Base-by-base conservation (phyloP, 1,140 invertebrate species). In the Ips typographus region DNA sequence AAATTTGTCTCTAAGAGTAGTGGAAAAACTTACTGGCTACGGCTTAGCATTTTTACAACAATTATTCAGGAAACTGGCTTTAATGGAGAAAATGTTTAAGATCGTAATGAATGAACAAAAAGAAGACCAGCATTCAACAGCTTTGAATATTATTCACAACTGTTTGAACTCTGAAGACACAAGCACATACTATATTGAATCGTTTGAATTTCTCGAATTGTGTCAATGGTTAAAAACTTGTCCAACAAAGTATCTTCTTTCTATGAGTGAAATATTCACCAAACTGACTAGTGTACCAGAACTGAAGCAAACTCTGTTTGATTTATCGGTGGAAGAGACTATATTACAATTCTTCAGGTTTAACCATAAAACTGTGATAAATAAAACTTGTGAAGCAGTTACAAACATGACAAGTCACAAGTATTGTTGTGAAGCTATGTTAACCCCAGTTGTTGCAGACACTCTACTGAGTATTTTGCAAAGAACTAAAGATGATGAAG, bases 381-480 rank as follows among this genome's bases (percentile, higher is more conserved):
- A 73, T n/a, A 73, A 69, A 43, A 71, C 74, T 3, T 77, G 75
- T 52, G 42, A 69, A 37, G 70, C 73, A 1, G 68, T 77, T 6
- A 68, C 69, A 2, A 75, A 74, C 51, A 73, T 77, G 71, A 70
- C 68, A 0, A 63, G 58, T 37, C 76, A 77, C 58, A 75, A 72
- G 51, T 77, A 74, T 47, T 77, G 76, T 56, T 75, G 73, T 38
- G 71, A 76, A 39, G 68, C 70, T 37, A 77, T 77, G 75, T 43
- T 76, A n/a, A 75, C 72, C 2, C 70, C 75, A 5, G 65, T 71
- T 3, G 64, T 77, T 47, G 62, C 75, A 1, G 69, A 57, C 58
- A 73, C 64, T 39, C 6, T 77, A 40, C 38, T 75, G 4, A 65
- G 68, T 39, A 73, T 77, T 2, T 37, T 75, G 51, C 38, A 70